Percentiles rank a stretch among this genome's conserved stretches.
phyloP scores from a whole-genome alignment of 2,888 invertebrate genomes.

The Oxycera nigricornis region DNA sequence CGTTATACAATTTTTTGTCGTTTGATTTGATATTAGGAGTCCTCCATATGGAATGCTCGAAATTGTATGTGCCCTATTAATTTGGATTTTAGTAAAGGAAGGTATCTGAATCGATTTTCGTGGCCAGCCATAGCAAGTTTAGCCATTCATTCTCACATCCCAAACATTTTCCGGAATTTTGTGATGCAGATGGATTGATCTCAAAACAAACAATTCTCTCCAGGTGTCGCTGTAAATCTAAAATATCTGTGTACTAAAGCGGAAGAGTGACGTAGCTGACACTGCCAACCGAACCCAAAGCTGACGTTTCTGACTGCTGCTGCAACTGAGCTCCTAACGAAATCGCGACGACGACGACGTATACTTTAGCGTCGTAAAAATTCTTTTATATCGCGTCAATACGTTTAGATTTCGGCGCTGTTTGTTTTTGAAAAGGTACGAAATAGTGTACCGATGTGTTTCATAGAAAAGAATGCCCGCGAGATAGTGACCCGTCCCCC shows the following conservation, averaged over 20 bases:
- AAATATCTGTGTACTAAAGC: slow-evolving; percentile 39
- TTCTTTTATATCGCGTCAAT: not conserved
- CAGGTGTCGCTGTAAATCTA: not conserved
- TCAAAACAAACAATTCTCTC: not conserved
- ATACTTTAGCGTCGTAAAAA: slow-evolving; percentile 8
- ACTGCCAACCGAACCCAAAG: slow-evolving; percentile 47
- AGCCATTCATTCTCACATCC: no score
- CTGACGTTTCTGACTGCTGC: slow-evolving; percentile 44
- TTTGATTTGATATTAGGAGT: no score
- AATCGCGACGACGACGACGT: slow-evolving; percentile 35
- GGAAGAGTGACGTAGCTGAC: slow-evolving; percentile 48
- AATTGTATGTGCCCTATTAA: no score
- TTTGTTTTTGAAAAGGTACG: slow-evolving; percentile 26
- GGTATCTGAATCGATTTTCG: no score
- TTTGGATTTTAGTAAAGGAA: no score
- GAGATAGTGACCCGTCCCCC: not conserved
- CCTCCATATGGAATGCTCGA: no score
- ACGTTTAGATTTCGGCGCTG: not conserved
- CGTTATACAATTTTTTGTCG: no score
- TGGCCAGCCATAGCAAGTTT: no score
- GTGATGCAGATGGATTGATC: no score
- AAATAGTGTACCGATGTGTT: not conserved
- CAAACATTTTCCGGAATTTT: not conserved
- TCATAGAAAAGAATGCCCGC: not conserved
- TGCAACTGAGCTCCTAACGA: not conserved